A percentile compares a stretch with the other conserved stretches of the same genome.
These are phyloP conservation scores for Acromyrmex charruanus DNA, from an alignment of 1,140 invertebrate species.

Conservation along the genomic window DNA sequence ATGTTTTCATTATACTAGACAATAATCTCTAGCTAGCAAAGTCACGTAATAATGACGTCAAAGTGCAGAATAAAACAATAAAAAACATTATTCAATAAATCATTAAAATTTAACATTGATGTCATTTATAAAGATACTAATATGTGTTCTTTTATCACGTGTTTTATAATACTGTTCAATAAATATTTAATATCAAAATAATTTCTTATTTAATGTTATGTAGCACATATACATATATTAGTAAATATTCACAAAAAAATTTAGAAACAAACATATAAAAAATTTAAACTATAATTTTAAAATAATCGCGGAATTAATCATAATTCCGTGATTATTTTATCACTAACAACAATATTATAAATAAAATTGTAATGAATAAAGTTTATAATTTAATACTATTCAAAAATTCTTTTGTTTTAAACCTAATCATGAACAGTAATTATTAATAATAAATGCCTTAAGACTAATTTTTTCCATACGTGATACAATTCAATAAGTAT, in stretches of 20 bases:
- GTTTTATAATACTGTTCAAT: background rate
- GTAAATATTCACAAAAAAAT: too few species aligned
- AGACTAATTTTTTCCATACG: background rate
- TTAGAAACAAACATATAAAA: background rate
- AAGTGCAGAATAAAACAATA: background rate
- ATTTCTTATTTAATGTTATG: too few species aligned
- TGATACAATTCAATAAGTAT: background rate
- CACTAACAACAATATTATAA: background rate
- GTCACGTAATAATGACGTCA: too few species aligned
- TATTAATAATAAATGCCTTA: background rate
- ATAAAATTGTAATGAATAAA: background rate
- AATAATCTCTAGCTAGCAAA: too few species aligned
- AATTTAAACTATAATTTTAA: background rate
- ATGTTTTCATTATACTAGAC: too few species aligned
- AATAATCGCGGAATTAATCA: background rate
- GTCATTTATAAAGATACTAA: background rate
- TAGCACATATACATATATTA: too few species aligned
- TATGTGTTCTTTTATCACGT: background rate
- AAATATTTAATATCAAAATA: too few species aligned
- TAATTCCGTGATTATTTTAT: too few species aligned
- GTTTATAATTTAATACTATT: too few species aligned
- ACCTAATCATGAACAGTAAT: background rate
- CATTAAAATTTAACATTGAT: background rate
- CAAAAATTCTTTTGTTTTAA: background rate
- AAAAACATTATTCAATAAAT: background rate